A percentile compares a stretch with the other conserved stretches of the same genome.
Conservation (phyloP, 2,888 invertebrate species). For the Criorhina ranunculi region DNA sequence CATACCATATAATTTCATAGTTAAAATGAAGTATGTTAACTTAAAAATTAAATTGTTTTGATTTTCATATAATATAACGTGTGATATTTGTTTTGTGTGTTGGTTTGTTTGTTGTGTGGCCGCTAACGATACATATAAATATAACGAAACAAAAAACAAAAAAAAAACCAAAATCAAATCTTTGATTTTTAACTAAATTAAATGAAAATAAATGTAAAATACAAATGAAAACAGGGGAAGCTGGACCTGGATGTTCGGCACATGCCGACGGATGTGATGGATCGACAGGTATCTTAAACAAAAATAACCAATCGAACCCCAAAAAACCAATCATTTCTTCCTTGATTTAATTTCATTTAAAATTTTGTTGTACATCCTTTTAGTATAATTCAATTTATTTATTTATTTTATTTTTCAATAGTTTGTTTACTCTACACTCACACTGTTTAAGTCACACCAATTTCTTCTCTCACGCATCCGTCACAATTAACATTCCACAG, state of each 20-base stretch:
- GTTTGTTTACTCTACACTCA: constrained; percentile 33
- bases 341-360: constrained; percentile 28
- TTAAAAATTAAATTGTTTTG: constrained; percentile 36
- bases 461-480: constrained; percentile 58
- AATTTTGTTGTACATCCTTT: constrained; percentile 34
- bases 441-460: constrained; percentile 54
- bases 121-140: constrained; percentile 80
- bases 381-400: constrained; percentile 21
- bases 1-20: constrained; percentile 49
- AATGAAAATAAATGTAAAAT: constrained; percentile 73
- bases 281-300: constrained; percentile 90
- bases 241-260: constrained; percentile 95
- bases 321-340: constrained; percentile 60
- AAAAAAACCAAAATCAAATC: constrained; percentile 54
- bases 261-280: constrained; percentile 97
- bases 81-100: constrained; percentile 74
- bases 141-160: constrained; percentile 30
- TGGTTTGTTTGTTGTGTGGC: constrained; percentile 87
- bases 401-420: constrained; percentile 48
- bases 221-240: constrained; percentile 86
- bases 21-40: constrained; percentile 46
- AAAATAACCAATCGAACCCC: constrained; percentile 71
- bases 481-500: constrained; percentile 35
- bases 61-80: constrained; percentile 58
- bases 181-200: constrained; percentile 60